Conservation (phyloP, 2,797 vertebrate species). For the Coregonus suidteri region DNA sequence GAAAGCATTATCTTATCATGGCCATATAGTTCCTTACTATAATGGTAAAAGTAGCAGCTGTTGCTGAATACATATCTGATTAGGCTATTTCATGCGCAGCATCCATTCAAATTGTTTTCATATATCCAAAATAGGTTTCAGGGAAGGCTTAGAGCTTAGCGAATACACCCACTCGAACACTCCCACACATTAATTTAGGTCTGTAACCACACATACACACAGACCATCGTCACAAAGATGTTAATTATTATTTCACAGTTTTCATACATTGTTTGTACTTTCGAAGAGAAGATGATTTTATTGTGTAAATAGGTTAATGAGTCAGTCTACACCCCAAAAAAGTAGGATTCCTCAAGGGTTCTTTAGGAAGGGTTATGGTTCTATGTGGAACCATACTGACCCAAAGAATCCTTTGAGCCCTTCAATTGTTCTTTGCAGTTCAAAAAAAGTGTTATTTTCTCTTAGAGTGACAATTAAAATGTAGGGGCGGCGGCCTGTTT, state of each 20-base stretch:
- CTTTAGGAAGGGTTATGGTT: no score
- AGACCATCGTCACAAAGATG: not conserved
- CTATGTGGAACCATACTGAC: no score
- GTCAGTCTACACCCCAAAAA: not conserved
- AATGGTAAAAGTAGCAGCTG: constrained; percentile 24
- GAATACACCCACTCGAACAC: not conserved
- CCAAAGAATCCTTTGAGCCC: no score
- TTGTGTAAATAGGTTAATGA: not conserved
- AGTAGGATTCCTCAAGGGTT: no score
- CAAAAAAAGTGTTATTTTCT: not conserved
- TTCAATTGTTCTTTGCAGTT: not conserved
- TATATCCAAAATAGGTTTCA: constrained; percentile 27
- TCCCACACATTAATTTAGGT: not conserved
- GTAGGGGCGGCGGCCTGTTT: not conserved
- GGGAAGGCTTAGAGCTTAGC: constrained; percentile 10
- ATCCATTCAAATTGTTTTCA: constrained; percentile 36
- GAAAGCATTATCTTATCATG: not conserved
- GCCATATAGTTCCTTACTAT: not conserved
- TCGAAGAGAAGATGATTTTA: not conserved
- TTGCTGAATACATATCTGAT: constrained; percentile 29
- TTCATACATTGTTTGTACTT: not conserved
- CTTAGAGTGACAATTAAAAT: no score
- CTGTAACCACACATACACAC: not conserved
- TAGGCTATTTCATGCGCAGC: constrained; percentile 25
- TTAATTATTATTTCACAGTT: not conserved